phyloP scores from a whole-genome alignment of 2,888 invertebrate genomes.

The Phaonia tiefii region DNA sequence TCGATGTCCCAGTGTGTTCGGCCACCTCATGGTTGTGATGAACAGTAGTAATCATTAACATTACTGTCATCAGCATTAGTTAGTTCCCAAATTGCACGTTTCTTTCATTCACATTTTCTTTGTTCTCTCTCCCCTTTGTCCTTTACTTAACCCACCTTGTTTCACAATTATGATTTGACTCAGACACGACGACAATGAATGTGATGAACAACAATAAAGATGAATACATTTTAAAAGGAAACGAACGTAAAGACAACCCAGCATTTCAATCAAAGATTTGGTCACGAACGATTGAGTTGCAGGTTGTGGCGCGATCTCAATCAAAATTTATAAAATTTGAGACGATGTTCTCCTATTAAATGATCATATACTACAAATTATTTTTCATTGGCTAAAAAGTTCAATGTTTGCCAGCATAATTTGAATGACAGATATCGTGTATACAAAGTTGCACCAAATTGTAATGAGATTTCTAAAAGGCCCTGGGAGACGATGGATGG shows the following conservation, averaged over 20 bases:
- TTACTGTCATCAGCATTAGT: neutral
- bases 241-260: neutral
- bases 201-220: neutral
- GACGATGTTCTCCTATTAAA: neutral
- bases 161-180: no score
- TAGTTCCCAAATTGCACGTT: slow-evolving; percentile 17
- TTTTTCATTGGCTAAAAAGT: neutral
- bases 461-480: no score
- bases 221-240: slow-evolving; percentile 20
- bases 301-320: neutral
- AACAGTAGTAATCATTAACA: neutral
- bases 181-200: neutral
- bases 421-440: no score
- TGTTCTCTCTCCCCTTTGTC: no score
- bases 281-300: no score
- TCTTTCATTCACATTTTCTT: neutral
- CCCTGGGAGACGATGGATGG: no score
- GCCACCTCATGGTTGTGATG: neutral
- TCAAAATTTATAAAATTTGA: slow-evolving; percentile 21
- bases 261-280: slow-evolving; percentile 26
- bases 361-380: slow-evolving; percentile 36
- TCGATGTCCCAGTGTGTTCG: neutral
- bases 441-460: no score
- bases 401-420: no score
- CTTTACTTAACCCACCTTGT: no score